phyloP scores from a whole-genome alignment of 2,888 invertebrate species.

The Caenorhabditis uteleia region DNA sequence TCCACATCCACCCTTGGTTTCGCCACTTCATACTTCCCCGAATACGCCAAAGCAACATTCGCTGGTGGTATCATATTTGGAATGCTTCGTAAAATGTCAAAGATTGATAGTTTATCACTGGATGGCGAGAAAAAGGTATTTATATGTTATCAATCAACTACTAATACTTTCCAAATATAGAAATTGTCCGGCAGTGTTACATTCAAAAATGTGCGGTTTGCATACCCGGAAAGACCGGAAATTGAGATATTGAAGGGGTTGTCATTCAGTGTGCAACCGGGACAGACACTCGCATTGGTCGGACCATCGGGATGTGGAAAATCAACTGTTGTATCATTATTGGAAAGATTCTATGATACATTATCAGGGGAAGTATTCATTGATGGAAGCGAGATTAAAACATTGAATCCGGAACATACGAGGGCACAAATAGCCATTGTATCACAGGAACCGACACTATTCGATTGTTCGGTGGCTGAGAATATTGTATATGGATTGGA shows the following conservation, averaged over 20 bases:
- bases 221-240: constrained; percentile 70
- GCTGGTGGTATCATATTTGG: constrained; percentile 70
- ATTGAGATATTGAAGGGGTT: constrained; percentile 47
- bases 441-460: constrained; percentile 84
- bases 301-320: constrained; percentile 72
- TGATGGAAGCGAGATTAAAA: constrained; percentile 68
- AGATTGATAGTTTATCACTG: constrained; percentile 69
- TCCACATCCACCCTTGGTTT: constrained; percentile 70
- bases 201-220: constrained; percentile 67
- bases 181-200: constrained; percentile 55
- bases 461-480: constrained; percentile 70
- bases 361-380: constrained; percentile 75
- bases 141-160: not conserved
- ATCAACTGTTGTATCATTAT: constrained; percentile 70
- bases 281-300: constrained; percentile 55
- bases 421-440: constrained; percentile 86
- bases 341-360: constrained; percentile 85
- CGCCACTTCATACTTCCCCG: constrained; percentile 68
- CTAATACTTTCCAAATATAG: constrained; percentile 20
- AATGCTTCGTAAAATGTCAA: constrained; percentile 68
- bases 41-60: constrained; percentile 70
- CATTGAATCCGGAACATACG: constrained; percentile 74
- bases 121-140: constrained; percentile 52
- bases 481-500: constrained; percentile 66
- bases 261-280: constrained; percentile 40